phyloP scores from a whole-genome alignment of 2,888 invertebrate species.

The Synergus laeviventris region DNA sequence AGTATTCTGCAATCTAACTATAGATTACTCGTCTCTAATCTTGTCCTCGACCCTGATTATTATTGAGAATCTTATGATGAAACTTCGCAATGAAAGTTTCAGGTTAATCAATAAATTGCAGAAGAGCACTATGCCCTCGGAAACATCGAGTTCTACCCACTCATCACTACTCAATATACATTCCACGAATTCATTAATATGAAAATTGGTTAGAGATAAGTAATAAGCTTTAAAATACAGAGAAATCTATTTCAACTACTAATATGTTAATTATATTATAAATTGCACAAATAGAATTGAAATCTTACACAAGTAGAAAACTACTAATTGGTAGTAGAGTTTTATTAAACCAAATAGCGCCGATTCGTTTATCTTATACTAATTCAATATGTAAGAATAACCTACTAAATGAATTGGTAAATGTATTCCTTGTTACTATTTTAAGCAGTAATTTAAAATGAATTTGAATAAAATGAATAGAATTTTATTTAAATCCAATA shows the following conservation, averaged over 20 bases:
- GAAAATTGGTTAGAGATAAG: background rate
- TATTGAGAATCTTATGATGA: conserved; percentile 5
- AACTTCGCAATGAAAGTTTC: conserved; percentile 16
- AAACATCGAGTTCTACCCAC: background rate
- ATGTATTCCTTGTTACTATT: too few relatives aligned
- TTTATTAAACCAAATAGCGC: too few relatives aligned
- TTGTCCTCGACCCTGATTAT: background rate
- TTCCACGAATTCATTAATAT: conserved; percentile 18
- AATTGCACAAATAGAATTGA: too few relatives aligned
- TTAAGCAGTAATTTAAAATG: too few relatives aligned
- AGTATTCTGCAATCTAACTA: background rate
- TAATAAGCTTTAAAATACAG: background rate
- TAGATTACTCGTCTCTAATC: background rate
- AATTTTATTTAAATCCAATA: too few relatives aligned
- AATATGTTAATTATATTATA: too few relatives aligned
- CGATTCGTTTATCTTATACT: too few relatives aligned
- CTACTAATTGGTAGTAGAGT: too few relatives aligned
- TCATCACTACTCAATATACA: background rate
- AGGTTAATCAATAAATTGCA: conserved; percentile 1
- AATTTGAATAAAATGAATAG: too few relatives aligned
- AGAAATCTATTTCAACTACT: background rate
- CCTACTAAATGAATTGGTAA: too few relatives aligned
- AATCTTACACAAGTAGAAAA: too few relatives aligned
- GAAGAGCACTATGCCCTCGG: background rate
- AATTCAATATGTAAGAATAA: too few relatives aligned